Percentiles rank a stretch among this genome's conserved stretches.
phyloP scores from a whole-genome alignment of 2,888 invertebrate genomes.

The Xestia rhomboidea region DNA sequence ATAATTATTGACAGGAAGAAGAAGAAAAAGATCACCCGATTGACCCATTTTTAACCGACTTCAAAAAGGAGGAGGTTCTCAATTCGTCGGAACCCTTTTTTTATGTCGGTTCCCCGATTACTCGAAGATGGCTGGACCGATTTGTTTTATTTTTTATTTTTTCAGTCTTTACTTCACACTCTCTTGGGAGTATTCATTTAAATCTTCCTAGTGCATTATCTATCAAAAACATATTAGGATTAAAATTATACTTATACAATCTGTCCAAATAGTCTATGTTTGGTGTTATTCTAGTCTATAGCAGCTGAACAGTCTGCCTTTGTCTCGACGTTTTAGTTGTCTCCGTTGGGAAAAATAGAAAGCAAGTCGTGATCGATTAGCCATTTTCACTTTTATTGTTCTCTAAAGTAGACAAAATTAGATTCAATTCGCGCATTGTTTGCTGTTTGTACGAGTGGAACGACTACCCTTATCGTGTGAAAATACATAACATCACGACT shows the following conservation, averaged over 20 bases:
- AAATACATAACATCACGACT: background rate
- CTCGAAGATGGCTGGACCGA: too few species aligned
- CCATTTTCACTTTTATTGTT: slow-evolving; percentile 86
- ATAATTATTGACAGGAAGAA: too few species aligned
- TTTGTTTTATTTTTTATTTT: background rate
- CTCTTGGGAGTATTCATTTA: background rate
- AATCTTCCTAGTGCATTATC: background rate
- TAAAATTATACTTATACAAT: background rate
- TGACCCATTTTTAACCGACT: too few species aligned
- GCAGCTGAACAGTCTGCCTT: slow-evolving; percentile 22
- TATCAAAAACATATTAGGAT: background rate
- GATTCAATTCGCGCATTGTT: slow-evolving; percentile 66
- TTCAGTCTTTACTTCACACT: background rate
- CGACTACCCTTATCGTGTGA: slow-evolving; percentile 1
- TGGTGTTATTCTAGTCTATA: slow-evolving; percentile 3
- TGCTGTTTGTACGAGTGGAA: slow-evolving; percentile 31
- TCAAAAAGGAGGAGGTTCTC: too few species aligned
- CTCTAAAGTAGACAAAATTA: slow-evolving; percentile 69
- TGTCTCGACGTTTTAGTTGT: slow-evolving; percentile 46
- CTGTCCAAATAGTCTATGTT: background rate
- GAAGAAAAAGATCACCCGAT: too few species aligned
- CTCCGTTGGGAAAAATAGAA: slow-evolving; percentile 77
- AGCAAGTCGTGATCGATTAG: slow-evolving; percentile 86
- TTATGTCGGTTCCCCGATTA: too few species aligned
- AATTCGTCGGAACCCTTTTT: too few species aligned